These are phyloP conservation scores for Phataginus tricuspis DNA, from an alignment of 2,797 vertebrate genomes.

Conservation along the genomic window DNA sequence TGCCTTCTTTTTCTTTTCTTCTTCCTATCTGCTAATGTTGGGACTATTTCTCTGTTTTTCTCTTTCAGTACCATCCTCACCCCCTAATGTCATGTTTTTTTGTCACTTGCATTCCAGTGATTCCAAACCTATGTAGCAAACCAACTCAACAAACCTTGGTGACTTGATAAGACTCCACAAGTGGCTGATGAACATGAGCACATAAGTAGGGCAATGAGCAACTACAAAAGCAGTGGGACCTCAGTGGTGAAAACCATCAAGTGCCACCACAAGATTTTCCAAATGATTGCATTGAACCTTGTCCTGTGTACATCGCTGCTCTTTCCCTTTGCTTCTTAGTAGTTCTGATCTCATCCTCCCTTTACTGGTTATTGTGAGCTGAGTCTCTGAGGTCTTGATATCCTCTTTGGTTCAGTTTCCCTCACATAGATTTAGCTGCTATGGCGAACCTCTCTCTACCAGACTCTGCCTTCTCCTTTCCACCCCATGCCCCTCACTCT, in stretches of 20 bases:
- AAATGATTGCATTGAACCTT: neutral
- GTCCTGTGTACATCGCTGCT: fast-evolving
- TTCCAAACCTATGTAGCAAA: neutral
- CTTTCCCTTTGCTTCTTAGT: neutral
- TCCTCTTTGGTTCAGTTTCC: neutral
- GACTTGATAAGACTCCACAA: neutral
- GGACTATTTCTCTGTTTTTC: neutral
- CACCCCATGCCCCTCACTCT: neutral
- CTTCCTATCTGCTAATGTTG: neutral
- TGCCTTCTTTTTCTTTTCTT: neutral
- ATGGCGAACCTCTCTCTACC: too few relatives aligned
- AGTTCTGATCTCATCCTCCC: neutral
- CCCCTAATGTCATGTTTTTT: neutral
- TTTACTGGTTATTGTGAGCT: neutral
- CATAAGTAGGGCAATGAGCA: neutral
- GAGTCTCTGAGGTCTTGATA: neutral
- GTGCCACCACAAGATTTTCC: neutral
- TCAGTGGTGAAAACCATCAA: neutral
- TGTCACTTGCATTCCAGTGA: neutral
- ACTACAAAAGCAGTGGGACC: neutral
- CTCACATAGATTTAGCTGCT: neutral
- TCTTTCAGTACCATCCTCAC: neutral
- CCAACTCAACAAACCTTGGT: neutral
- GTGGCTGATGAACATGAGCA: neutral
- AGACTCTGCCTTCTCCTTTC: neutral